These are phyloP conservation scores for Diaphora mendica DNA, from an alignment of 2,888 invertebrate species.

Conservation along the genomic window DNA sequence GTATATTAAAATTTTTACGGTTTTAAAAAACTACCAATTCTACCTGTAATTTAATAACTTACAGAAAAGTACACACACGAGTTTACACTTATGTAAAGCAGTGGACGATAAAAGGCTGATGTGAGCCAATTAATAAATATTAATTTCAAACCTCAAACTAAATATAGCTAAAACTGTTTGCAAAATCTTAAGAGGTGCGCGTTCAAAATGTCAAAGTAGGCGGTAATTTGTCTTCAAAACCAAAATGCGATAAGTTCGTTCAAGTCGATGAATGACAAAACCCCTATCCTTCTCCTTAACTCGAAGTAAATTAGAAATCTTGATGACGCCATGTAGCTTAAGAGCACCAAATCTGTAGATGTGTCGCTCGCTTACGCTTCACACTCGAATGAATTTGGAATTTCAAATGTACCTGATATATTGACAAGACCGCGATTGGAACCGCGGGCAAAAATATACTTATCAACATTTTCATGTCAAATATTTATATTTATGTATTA, in stretches of 20 bases:
- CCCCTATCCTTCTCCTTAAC: constrained; percentile 58
- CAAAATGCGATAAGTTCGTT: constrained; percentile 56
- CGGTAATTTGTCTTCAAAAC: constrained; percentile 24
- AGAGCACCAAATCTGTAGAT: constrained; percentile 52
- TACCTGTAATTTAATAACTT: too few species aligned
- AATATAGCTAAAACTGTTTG: neutral
- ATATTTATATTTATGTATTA: too few species aligned
- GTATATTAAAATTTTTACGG: neutral
- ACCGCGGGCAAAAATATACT: neutral
- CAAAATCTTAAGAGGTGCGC: neutral
- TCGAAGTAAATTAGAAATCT: constrained; percentile 61
- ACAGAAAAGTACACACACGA: too few species aligned
- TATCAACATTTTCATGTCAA: too few species aligned
- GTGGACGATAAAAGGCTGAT: too few species aligned
- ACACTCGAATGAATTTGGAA: constrained; percentile 50
- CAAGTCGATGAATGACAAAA: constrained; percentile 55
- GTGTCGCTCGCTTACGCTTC: constrained; percentile 51
- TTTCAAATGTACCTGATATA: constrained; percentile 31
- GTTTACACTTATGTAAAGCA: too few species aligned
- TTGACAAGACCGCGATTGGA: neutral
- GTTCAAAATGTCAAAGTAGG: constrained; percentile 14
- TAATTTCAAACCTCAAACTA: neutral
- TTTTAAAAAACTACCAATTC: neutral
- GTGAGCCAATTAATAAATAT: too few species aligned
- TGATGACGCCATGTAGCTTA: constrained; percentile 60